Base-by-base conservation (phyloP, 2,797 vertebrate species). In the Arremon aurantiirostris region DNA sequence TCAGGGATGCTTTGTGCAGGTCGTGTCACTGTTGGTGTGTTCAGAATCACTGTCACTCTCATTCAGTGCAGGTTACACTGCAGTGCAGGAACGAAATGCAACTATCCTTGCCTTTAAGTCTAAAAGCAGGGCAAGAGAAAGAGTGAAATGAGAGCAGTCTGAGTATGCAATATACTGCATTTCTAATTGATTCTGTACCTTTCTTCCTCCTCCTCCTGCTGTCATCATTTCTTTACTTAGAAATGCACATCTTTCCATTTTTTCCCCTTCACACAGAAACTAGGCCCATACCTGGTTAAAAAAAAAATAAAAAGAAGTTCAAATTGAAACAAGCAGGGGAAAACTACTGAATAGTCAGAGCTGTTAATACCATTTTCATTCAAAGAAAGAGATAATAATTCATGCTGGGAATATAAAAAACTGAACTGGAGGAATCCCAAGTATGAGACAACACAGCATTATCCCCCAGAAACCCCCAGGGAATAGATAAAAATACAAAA, bases 401-500 rank as follows among this genome's bases (percentile, higher is more conserved):
- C 17, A 56, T 57, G 14, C 68, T 87, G 52, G 30, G 32, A 82
- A 64, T 65, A 82, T 34, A 52, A 46, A 77, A 70, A 95, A 44
- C 55, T 60, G 50, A 85, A 65, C 34, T 82, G 50, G 61, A 95
- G 42, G 34, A 77, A 57, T 87, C 65, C 72, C 2, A 1, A 52
- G 30, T 52, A 63, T 85, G 79, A 94, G n/a, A 69, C 78, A 93
- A 87, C 37, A 70, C 3, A 2, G 50, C 53, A 81, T 37, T 44
- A 80, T 78, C 20, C 79, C 32, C 59, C 47, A 93, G 64, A 82
- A 93, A 16, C 30, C 85, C 77, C 15, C 37, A 77, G 89, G 82
- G 82, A 90, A 88, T 6, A 91, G 73, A 86, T 86, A 84, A 94
- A 93, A 96, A 91, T 71, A 83, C 30, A 94, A 93, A 96, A 91